Evolutionary conservation across 2,113 vertebrate genomes (phyloP).

Genomic region (Pogona vitticeps): DNA sequence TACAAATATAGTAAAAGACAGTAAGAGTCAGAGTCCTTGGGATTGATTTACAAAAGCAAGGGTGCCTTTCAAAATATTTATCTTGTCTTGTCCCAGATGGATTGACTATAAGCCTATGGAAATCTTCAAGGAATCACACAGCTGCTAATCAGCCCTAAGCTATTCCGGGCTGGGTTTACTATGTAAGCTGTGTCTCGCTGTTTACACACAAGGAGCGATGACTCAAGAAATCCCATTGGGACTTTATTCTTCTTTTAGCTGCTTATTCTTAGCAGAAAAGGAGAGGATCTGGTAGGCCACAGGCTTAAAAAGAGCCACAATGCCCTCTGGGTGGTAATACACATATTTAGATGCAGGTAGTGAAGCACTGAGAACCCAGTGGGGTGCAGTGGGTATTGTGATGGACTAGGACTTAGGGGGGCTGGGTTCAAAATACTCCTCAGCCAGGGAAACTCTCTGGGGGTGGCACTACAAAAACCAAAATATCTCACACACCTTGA

Average conservation of each 20-base stretch:
- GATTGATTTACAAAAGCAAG: conserved; percentile 72
- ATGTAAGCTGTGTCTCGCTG: conserved; percentile 70
- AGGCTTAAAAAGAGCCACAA: conserved; percentile 58
- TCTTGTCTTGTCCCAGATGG: conserved; percentile 72
- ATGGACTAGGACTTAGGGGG: no score
- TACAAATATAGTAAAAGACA: not conserved
- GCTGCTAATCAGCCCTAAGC: conserved; percentile 73
- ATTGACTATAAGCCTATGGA: conserved; percentile 72
- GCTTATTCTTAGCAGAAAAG: not conserved
- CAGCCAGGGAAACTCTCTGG: no score
- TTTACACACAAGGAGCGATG: conserved; percentile 69
- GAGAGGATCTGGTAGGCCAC: conserved; percentile 47
- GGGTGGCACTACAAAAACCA: no score
- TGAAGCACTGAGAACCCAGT: not conserved
- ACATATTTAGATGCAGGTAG: conserved; percentile 61
- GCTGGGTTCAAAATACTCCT: no score
- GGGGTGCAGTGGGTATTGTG: no score
- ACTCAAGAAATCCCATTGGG: conserved; percentile 68
- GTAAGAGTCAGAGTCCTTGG: conserved; percentile 38
- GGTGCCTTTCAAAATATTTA: conserved; percentile 77
- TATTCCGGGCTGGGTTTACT: conserved; percentile 71
- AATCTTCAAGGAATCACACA: conserved; percentile 72
- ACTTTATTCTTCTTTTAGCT: conserved; percentile 43
- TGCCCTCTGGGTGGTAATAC: conserved; percentile 44
- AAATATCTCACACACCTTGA: no score